Percentiles rank a stretch among this genome's conserved stretches.
phyloP scores from a whole-genome alignment of 2,888 invertebrate genomes.

The Agriopis marginaria region DNA sequence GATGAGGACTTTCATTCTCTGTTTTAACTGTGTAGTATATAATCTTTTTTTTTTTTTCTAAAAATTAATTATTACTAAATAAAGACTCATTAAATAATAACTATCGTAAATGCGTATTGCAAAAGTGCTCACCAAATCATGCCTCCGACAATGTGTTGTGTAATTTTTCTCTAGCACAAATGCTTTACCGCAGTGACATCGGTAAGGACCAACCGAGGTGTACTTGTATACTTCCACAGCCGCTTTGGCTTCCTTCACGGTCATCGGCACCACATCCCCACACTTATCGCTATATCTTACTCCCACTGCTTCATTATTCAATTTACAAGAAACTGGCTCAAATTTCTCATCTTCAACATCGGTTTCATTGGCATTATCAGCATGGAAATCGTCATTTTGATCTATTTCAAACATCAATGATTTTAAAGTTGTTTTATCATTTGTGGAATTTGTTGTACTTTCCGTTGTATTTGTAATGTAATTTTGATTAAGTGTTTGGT shows the following conservation, averaged over 20 bases:
- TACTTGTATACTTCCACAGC: conserved; percentile 69
- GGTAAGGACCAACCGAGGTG: conserved; percentile 62
- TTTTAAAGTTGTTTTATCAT: too few species aligned
- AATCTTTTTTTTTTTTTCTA: too few species aligned
- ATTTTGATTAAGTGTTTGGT: not conserved
- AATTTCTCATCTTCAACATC: conserved; percentile 44
- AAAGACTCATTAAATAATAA: too few species aligned
- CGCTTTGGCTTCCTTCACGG: conserved; percentile 71
- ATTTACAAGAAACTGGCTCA: conserved; percentile 18
- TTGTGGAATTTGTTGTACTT: not conserved
- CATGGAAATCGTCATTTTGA: conserved; percentile 4
- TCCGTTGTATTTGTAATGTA: too few species aligned
- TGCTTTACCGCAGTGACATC: conserved; percentile 70
- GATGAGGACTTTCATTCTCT: too few species aligned
- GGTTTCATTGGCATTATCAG: conserved; percentile 28
- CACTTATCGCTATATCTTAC: conserved; percentile 71
- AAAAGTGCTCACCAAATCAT: conserved; percentile 67
- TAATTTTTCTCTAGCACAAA: conserved; percentile 63
- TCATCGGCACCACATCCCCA: conserved; percentile 69
- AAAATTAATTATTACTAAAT: too few species aligned
- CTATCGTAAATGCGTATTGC: not conserved
- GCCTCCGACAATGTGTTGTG: conserved; percentile 70
- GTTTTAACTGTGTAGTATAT: too few species aligned
- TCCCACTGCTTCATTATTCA: conserved; percentile 60
- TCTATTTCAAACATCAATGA: not conserved